Base-by-base conservation (phyloP, 2,797 vertebrate genomes). In the Harpagifer antarcticus region DNA sequence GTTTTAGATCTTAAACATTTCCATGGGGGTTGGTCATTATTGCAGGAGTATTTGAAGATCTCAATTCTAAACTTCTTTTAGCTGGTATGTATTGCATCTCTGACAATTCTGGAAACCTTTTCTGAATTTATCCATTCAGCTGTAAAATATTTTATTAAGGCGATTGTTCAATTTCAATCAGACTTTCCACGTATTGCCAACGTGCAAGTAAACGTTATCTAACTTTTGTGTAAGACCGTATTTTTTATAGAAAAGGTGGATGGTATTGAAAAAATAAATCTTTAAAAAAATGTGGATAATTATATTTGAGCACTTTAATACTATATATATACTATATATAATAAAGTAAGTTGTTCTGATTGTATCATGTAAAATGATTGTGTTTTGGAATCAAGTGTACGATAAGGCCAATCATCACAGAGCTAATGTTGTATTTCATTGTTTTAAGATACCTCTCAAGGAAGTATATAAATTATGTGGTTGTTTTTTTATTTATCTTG, bases 271-370 rank as follows among this genome's bases (percentile, higher is more conserved):
- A 52, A 67, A 78, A 81, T 15, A 71, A 77, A 48, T 68, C 57
- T 57, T 55, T 56, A 62, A 37, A 81, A 80, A 85, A 23, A 68
- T 56, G 42, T 89, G 47, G 52, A 79, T 63, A 89, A 74, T 87
- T 62, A 71, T 85, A 89, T 91, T 89, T 89, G 85, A 92, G 91
- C 93, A 94, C 93, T 93, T 94, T 94, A 94, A 87, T 82, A 70
- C 53, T 66, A 70, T 87, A n/a, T n/a, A n/a, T n/a, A n/a, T n/a
- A n/a, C n/a, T n/a, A n/a, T n/a, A n/a, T n/a, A 76, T 77, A 71
- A 82, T 85, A 81, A 74, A 84, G 76, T 89, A 76, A 87, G 89
- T 79, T 87, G 73, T 89, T 90, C 89, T 89, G 90, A 92, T 92
- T 90, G 90, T 93, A 88, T 81, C 73, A 75, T 89, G 81, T 89